Base-by-base conservation (phyloP, 2,113 vertebrate genomes). In the Anarhynchus alexandrinus region DNA sequence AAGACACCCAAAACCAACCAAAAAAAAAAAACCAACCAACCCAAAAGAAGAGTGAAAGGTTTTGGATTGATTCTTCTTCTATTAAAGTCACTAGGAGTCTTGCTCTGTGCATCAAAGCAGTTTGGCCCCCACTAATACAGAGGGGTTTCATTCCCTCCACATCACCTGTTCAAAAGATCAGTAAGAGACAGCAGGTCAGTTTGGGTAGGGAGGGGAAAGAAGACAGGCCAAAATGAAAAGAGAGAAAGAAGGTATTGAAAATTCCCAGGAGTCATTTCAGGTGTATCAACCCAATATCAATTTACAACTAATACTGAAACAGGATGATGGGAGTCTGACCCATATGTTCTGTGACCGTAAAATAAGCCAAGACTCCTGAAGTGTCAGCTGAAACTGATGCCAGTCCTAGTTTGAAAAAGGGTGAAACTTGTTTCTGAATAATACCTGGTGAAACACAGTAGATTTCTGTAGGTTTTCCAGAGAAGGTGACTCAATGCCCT, bases 331-430 rank as follows among this genome's bases (percentile, higher is more conserved):
- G 8, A 74, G 5, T 71, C 43, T 61, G 61, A 66, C 52, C 34
- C 30, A 1, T 14, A 13, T 3, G 5, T 58, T 77, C n/a, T 26
- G 11, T 20, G 40, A 54, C 55, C 0, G 2, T 23, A 58, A 82
- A 89, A 43, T 27, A 91, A 91, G 16, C 15, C 11, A 51, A 27
- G 19, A 69, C 29, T 32, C 4, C 45, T 49, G 40, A 93, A 71
- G 23, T 23, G 16, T 45, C 36, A 65, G 21, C 43, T 95, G 54
- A 76, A 90, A 85, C 11, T 29, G 16, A 54, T 78, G 30, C 6
- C 25, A 83, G 49, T 8, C 77, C 66, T 40, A 69, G 58, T 61
- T 59, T 65, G 52, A 29, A 72, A 89, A 90, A 70, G 18, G 67
- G 20, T 65, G 4, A 42, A 1, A 12, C 12, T 38, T 72, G 9